A percentile compares a stretch with the other conserved stretches of the same genome.
Evolutionary conservation across 2,888 invertebrate genomes (phyloP).

Genomic region (Mythimna ferrago): DNA sequence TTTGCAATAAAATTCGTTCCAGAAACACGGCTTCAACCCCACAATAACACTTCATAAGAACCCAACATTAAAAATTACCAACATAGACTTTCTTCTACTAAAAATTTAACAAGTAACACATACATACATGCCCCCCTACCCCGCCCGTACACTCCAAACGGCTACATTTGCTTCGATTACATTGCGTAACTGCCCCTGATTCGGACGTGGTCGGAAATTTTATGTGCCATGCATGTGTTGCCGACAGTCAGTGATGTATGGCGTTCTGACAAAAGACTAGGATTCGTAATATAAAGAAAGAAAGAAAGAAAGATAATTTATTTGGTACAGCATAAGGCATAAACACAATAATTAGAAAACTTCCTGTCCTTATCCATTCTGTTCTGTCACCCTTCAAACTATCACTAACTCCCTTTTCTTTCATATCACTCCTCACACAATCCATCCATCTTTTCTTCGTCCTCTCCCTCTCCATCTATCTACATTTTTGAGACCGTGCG

Average conservation of each 20-base stretch:
- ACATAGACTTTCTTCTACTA: slow-evolving; percentile 3
- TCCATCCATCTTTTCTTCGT: no score
- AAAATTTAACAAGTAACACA: slow-evolving; percentile 31
- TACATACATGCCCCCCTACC: slow-evolving; percentile 33
- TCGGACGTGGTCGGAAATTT: slow-evolving; percentile 64
- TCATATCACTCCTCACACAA: no score
- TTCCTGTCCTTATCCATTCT: no score
- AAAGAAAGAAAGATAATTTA: no score
- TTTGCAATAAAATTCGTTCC: no score
- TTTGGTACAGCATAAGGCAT: no score
- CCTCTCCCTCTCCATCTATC: no score
- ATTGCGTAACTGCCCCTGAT: slow-evolving; percentile 58
- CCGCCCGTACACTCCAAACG: slow-evolving; percentile 31
- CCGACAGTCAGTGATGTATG: slow-evolving; percentile 36
- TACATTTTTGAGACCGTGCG: no score
- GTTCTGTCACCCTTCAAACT: no score
- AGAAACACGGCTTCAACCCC: no score
- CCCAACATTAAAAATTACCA: slow-evolving; percentile 1
- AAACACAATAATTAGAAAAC: no score
- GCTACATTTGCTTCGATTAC: slow-evolving; percentile 61
- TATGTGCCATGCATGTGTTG: slow-evolving; percentile 58
- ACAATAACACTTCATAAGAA: neutral
- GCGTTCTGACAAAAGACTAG: slow-evolving; percentile 36
- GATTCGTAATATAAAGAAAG: slow-evolving; percentile 1
- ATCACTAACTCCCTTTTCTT: no score